phyloP scores from a whole-genome alignment of 2,113 vertebrate species.

The Elgaria multicarinata region DNA sequence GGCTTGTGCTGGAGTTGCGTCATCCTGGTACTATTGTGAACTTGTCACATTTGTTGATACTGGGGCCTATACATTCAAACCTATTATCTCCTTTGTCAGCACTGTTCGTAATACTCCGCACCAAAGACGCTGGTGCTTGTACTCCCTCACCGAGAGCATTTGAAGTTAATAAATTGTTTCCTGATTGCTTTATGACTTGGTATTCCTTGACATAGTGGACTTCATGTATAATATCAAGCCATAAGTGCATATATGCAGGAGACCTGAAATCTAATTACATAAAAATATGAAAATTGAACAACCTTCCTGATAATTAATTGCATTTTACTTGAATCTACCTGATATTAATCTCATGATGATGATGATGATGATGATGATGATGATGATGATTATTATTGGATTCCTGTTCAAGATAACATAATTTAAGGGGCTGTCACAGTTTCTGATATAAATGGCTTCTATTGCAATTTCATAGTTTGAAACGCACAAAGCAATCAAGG shows the following conservation, averaged over 20 bases:
- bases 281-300: conserved; percentile 28
- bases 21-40: not conserved
- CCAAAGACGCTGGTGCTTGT: not conserved
- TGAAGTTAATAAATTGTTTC: conserved; percentile 3
- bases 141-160: not conserved
- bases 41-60: not conserved
- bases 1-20: not conserved
- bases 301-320: conserved; percentile 17
- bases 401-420: conserved; percentile 21
- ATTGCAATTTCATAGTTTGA: conserved; percentile 24
- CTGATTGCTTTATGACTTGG: not conserved
- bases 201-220: conserved; percentile 7
- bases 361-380: no score
- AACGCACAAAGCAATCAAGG: not conserved
- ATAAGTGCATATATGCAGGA: not conserved
- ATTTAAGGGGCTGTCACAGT: not conserved
- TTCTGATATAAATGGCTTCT: conserved; percentile 10
- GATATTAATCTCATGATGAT: not conserved
- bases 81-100: not conserved
- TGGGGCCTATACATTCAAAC: not conserved
- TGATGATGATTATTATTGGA: conserved; percentile 28
- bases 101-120: not conserved
- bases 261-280: conserved; percentile 26
- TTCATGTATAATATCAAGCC: not conserved
- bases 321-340: conserved; percentile 17